These are phyloP conservation scores for Saturnia japonica DNA, from an alignment of 2,888 invertebrate genomes.

Conservation along the genomic window DNA sequence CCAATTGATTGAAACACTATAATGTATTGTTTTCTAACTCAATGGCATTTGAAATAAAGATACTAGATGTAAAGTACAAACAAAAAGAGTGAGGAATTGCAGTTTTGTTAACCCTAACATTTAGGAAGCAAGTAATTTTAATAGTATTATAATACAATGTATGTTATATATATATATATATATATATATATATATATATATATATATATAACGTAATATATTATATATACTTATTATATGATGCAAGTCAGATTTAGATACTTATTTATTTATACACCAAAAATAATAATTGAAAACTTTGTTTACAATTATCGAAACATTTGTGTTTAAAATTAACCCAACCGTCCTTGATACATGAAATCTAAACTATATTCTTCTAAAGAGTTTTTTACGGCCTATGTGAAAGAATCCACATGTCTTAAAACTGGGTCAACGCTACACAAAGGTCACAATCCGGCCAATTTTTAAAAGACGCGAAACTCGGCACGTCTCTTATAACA, in stretches of 20 bases:
- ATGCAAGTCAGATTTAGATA: neutral
- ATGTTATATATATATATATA: too few relatives aligned
- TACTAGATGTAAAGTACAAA: too few relatives aligned
- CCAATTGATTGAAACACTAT: too few relatives aligned
- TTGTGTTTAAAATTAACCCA: constrained; percentile 13
- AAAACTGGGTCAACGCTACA: constrained; percentile 53
- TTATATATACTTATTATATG: neutral
- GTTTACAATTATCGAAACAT: constrained; percentile 4
- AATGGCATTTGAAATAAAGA: too few relatives aligned
- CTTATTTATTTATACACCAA: neutral
- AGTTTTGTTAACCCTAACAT: too few relatives aligned
- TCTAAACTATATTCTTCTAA: neutral
- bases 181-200: too few relatives aligned
- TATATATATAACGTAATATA: too few relatives aligned
- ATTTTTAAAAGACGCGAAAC: constrained; percentile 50
- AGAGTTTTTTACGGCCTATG: constrained; percentile 13
- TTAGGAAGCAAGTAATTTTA: neutral
- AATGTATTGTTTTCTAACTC: too few relatives aligned
- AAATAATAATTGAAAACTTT: constrained; percentile 6
- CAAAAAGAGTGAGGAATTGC: too few relatives aligned
- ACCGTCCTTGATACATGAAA: constrained; percentile 16
- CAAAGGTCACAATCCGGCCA: constrained; percentile 44
- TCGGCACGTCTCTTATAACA: constrained; percentile 43
- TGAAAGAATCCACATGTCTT: constrained; percentile 31
- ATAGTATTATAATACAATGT: too few relatives aligned